These are phyloP conservation scores for Emberiza fucata DNA, from an alignment of 2,113 vertebrate genomes.

Conservation along the genomic window DNA sequence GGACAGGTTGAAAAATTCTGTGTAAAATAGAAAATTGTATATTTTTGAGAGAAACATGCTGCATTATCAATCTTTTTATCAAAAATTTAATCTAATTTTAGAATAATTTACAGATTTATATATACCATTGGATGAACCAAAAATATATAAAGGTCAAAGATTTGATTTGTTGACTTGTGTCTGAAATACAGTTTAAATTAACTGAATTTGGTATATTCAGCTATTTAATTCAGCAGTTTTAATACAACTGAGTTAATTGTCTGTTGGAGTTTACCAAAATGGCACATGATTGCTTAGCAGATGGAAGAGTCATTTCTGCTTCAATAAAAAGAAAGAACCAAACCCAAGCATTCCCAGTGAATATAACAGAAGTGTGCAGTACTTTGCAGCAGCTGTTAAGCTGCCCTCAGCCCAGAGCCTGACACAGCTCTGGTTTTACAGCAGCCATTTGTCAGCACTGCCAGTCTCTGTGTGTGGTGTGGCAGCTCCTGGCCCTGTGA, in stretches of 20 bases:
- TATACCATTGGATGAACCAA: conserved; percentile 59
- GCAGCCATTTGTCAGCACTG: not conserved
- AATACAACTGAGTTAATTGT: not conserved
- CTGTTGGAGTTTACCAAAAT: conserved; percentile 17
- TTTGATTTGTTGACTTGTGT: conserved; percentile 24
- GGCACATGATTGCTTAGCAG: not conserved
- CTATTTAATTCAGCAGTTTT: conserved; percentile 18
- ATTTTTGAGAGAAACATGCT: conserved; percentile 77
- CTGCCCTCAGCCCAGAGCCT: conserved; percentile 15
- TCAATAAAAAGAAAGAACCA: not conserved
- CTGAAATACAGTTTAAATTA: conserved; percentile 29
- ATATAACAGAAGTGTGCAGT: not conserved
- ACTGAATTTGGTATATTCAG: not conserved
- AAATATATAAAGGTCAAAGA: conserved; percentile 60
- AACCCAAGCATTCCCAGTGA: not conserved
- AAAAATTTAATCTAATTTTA: conserved; percentile 63
- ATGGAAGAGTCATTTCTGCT: not conserved
- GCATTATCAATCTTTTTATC: conserved; percentile 70
- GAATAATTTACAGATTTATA: conserved; percentile 74
- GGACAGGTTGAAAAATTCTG: conserved; percentile 57
- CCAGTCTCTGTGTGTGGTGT: not conserved
- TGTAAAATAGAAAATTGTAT: conserved; percentile 78
- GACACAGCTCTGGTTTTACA: conserved; percentile 6
- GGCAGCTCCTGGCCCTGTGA: not conserved
- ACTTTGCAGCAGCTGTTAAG: not conserved